Evolutionary conservation across 1,140 invertebrate species (phyloP), one percentile per base, ranked within the genome.

Genomic region (Lasioglossum albipes): DNA sequence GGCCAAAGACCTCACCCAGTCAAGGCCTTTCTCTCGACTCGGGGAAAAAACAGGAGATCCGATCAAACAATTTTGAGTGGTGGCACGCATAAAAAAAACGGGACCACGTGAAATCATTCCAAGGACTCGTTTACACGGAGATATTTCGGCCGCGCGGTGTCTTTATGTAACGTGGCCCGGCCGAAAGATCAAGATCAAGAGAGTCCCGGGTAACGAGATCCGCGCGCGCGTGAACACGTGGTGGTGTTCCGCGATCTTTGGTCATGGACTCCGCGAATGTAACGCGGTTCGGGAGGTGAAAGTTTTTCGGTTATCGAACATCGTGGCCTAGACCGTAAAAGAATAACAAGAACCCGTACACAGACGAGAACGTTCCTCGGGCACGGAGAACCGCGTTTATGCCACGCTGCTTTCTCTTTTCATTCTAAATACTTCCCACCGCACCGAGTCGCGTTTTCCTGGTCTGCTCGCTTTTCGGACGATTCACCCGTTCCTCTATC

Each of bases 241-340:
- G 31, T 22, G 45, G 36, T 36, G 36, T 36, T 31, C 12, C 41
- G 45, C 42, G 59, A 83, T 74, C 84, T 31, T 79, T 74, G 61
- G 61, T 82, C 86, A 66, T 74, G 75, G 76, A 77, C 80, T 67
- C 57, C 68, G 79, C 42, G 75, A 73, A 69, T 61, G 72, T 61
- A 72, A 72, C 66, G 61, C 27, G 70, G n/a, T 75, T 79, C 76
- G 76, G 82, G 88, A 83, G 86, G 88, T 90, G 89, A 91, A 90
- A 91, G 89, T 89, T 90, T 89, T 86, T 89, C 69, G 77, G 87
- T 84, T 90, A 90, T 90, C 89, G 82, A 90, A 88, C 85, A 86
- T n/a, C 85, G 81, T 87, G 89, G 87, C 90, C 89, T 90, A 90
- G 89, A 90, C 88, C 89, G 84, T 86, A 88, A 83, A 88, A 86